Evolutionary conservation across 2,113 vertebrate species (phyloP), one percentile per base, ranked within the genome.

Genomic region (Hystrix cristata): DNA sequence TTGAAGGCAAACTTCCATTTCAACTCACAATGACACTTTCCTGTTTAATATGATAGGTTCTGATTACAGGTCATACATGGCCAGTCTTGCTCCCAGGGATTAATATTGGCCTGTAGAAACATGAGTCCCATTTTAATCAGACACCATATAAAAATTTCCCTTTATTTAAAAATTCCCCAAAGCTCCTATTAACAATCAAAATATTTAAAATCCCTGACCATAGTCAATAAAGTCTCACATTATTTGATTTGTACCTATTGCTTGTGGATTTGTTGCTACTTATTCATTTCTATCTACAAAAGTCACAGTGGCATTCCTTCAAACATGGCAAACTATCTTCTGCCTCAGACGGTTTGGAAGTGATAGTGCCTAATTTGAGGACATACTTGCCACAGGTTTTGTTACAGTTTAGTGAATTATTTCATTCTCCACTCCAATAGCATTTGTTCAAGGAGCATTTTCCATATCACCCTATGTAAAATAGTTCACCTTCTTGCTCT

Each of bases 401-500:
- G 34, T 62, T 57, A 10, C 21, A 69, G 19, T 5, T 65, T 1
- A 13, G 13, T 23, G n/a, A 16, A 38, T 48, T 14, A 12, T 13
- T 34, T 11, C 25, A 53, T 7, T 64, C 53, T 57, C 16, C 18
- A 21, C 13, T 79, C 46, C 4, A 19, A 5, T 11, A 27, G 31
- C 11, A 60, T 27, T 59, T 51, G 29, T 29, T 74, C 25, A n/a
- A 69, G 19, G 15, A 60, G 11, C 0, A 10, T 80, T 85, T 27
- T 38, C 43, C 46, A 34, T 48, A 19, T 48, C 19, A 4, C 23
- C 12, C 34, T 46, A 3, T 18, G 8, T 60, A 87, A 76, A 94
- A 67, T 53, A 27, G 1, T 16, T 1, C 13, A 62, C 3, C 1
- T 15, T 38, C 5, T n/a, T 5, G 6, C 0, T 34, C 25, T 48